Percentiles rank a stretch among this genome's conserved stretches.
Evolutionary conservation across 2,888 invertebrate species (phyloP).

Genomic region (Synanthedon tipuliformis): DNA sequence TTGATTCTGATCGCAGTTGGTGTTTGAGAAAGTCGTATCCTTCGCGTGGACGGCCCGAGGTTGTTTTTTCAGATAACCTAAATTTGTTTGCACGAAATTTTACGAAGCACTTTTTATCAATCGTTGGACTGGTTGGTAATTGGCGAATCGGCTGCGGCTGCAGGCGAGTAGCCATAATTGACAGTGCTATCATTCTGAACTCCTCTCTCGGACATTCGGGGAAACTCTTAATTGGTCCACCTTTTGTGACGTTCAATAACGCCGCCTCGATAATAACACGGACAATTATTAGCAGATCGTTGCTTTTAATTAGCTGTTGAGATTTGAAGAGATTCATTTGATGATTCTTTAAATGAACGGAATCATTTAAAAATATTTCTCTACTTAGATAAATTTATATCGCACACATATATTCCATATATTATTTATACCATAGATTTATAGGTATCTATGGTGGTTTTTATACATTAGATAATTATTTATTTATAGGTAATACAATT

Average conservation of each 20-base stretch:
- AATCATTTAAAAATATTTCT: background rate
- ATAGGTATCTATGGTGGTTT: too few relatives aligned
- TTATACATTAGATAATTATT: too few relatives aligned
- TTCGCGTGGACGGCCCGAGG: conserved; percentile 19
- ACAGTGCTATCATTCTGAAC: conserved; percentile 65
- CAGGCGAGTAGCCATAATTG: conserved; percentile 53
- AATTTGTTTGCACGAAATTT: conserved; percentile 57
- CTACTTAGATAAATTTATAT: background rate
- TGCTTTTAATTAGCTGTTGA: conserved; percentile 52
- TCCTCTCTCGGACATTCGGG: conserved; percentile 60
- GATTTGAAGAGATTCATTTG: conserved; percentile 9
- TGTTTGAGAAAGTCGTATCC: conserved; percentile 29
- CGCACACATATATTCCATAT: too few relatives aligned
- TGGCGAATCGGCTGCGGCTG: conserved; percentile 60
- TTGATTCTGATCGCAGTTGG: conserved; percentile 22
- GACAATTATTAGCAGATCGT: conserved; percentile 60
- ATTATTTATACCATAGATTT: too few relatives aligned
- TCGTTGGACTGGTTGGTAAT: conserved; percentile 53
- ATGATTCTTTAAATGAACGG: background rate
- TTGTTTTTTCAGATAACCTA: conserved; percentile 36
- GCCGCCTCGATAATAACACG: conserved; percentile 61
- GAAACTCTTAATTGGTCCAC: conserved; percentile 68
- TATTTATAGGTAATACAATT: too few relatives aligned
- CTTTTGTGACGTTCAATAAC: conserved; percentile 62
- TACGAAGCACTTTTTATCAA: conserved; percentile 47